phyloP scores from a whole-genome alignment of 2,797 vertebrate genomes.

The Leuciscus waleckii region DNA sequence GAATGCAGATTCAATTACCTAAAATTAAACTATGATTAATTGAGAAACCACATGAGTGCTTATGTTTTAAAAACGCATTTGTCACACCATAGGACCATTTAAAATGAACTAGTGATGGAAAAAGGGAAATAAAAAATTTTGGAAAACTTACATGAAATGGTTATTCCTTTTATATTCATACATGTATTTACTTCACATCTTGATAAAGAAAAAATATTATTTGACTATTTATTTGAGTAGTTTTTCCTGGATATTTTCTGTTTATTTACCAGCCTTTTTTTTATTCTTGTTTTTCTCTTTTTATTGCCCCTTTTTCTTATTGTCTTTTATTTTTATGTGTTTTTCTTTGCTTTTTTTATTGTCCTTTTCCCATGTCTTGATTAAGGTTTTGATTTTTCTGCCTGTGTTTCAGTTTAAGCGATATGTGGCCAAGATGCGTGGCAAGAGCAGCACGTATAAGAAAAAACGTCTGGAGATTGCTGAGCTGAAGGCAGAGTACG shows the following conservation, averaged over 20 bases:
- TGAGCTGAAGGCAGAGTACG: constrained; percentile 87
- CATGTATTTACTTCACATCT: background rate
- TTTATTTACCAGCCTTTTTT: background rate
- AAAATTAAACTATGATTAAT: constrained; percentile 5
- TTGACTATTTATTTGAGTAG: background rate
- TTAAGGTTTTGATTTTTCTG: background rate
- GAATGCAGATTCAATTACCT: background rate
- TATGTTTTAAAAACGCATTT: background rate
- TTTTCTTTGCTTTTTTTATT: background rate
- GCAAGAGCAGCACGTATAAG: constrained; percentile 89
- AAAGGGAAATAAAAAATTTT: background rate
- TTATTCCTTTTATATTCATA: background rate
- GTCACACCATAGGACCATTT: background rate
- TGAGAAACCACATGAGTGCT: background rate
- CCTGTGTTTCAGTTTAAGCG: constrained; percentile 84
- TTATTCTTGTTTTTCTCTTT: background rate
- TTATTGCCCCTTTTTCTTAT: background rate
- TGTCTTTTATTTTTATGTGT: background rate
- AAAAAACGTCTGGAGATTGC: constrained; percentile 90
- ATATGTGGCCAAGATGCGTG: constrained; percentile 90
- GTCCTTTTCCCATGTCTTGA: background rate
- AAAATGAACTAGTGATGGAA: background rate
- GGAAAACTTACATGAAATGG: background rate
- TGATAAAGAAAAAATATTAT: background rate
- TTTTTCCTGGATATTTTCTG: background rate